Conservation (phyloP, 2,888 invertebrate species). For the Drosophila anceps region DNA sequence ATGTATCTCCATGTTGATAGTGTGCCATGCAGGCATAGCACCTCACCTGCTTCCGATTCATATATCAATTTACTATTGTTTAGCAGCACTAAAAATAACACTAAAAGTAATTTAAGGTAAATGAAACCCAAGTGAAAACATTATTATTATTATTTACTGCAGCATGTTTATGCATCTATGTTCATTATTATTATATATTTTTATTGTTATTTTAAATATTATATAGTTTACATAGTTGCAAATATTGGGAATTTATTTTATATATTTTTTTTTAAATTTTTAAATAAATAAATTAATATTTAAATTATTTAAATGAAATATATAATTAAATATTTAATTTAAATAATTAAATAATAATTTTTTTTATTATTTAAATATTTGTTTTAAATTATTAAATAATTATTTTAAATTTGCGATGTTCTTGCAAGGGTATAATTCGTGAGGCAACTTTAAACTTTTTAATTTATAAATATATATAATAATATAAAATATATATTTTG, state of each 20-base stretch:
- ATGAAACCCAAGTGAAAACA: background rate
- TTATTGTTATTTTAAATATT: background rate
- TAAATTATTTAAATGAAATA: too few relatives aligned
- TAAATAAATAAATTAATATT: too few relatives aligned
- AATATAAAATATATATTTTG: too few relatives aligned
- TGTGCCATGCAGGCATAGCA: conserved; percentile 5
- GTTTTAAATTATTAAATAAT: background rate
- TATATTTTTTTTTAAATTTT: too few relatives aligned
- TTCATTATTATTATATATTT: background rate
- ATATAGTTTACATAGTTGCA: too few relatives aligned
- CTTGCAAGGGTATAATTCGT: background rate
- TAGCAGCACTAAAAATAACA: background rate
- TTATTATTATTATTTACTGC: background rate
- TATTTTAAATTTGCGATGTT: too few relatives aligned
- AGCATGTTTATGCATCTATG: background rate
- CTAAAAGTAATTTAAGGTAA: background rate
- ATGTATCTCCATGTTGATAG: background rate
- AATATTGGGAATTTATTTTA: too few relatives aligned
- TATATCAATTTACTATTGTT: background rate
- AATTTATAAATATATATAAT: background rate
- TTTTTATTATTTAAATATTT: background rate
- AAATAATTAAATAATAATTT: too few relatives aligned
- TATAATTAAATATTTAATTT: too few relatives aligned
- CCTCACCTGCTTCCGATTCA: conserved; percentile 12
- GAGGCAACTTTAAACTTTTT: background rate